Evolutionary conservation across 2,797 vertebrate genomes (phyloP).

Genomic region (Masticophis lateralis): DNA sequence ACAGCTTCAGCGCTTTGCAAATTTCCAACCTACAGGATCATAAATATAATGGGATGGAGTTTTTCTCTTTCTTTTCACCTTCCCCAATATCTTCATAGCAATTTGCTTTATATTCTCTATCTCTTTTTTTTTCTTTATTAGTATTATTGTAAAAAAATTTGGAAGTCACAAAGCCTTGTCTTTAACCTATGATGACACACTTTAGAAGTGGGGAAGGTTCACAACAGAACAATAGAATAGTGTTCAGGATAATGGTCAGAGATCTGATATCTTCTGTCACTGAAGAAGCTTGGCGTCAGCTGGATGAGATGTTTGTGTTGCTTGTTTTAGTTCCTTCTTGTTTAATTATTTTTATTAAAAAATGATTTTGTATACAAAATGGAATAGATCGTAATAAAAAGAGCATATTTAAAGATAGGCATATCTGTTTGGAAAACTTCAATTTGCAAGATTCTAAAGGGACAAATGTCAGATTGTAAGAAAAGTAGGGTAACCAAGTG

Average conservation of each 20-base stretch:
- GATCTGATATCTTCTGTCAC: background rate
- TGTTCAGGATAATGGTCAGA: background rate
- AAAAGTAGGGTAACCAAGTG: background rate
- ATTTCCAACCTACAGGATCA: background rate
- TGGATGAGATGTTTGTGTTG: background rate
- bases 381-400: background rate
- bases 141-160: background rate
- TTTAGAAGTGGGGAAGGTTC: background rate
- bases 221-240: background rate
- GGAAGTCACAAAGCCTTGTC: background rate
- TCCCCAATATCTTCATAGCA: background rate
- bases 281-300: background rate
- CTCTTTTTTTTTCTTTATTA: background rate
- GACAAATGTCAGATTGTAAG: background rate
- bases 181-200: background rate
- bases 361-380: background rate
- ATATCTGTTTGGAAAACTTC: background rate
- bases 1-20: conserved; percentile 13
- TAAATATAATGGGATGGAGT: background rate
- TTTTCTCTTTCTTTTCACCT: background rate
- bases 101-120: background rate
- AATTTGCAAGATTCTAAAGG: background rate
- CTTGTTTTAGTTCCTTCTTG: background rate
- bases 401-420: background rate
- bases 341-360: background rate